Evolutionary conservation across 2,797 vertebrate species (phyloP).

Genomic region (Xerus rutilus): DNA sequence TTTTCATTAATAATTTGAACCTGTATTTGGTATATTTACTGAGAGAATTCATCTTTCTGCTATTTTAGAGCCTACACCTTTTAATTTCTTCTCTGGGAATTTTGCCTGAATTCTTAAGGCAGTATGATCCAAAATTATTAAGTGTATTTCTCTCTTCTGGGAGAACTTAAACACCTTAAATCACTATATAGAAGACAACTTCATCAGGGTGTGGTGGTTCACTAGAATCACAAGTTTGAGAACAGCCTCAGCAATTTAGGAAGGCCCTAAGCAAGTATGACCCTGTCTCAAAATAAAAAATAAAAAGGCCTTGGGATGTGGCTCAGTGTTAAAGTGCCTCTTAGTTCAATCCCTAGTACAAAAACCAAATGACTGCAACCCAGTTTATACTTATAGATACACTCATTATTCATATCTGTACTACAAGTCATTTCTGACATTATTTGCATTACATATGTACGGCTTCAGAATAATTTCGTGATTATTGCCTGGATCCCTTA

Average conservation of each 20-base stretch:
- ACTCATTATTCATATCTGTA: not conserved
- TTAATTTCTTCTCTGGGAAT: conserved; percentile 16
- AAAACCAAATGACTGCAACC: too few relatives aligned
- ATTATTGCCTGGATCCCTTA: not conserved
- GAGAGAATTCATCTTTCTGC: not conserved
- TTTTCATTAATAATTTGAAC: not conserved
- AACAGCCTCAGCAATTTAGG: too few relatives aligned
- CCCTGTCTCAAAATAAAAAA: too few relatives aligned
- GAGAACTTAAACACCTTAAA: not conserved
- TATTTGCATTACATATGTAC: not conserved
- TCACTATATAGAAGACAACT: not conserved
- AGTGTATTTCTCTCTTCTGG: not conserved
- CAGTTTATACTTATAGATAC: not conserved
- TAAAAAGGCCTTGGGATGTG: too few relatives aligned
- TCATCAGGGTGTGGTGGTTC: too few relatives aligned
- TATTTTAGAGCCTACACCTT: not conserved
- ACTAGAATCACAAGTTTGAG: too few relatives aligned
- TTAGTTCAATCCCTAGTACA: too few relatives aligned
- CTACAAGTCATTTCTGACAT: not conserved
- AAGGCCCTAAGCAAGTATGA: too few relatives aligned
- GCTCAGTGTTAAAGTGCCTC: too few relatives aligned
- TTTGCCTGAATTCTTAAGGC: not conserved
- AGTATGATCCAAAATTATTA: conserved; percentile 1
- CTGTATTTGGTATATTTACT: not conserved
- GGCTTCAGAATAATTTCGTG: not conserved